Evolutionary conservation across 2,113 vertebrate genomes (phyloP), one percentile per base, ranked within the genome.

Genomic region (Peromyscus leucopus): DNA sequence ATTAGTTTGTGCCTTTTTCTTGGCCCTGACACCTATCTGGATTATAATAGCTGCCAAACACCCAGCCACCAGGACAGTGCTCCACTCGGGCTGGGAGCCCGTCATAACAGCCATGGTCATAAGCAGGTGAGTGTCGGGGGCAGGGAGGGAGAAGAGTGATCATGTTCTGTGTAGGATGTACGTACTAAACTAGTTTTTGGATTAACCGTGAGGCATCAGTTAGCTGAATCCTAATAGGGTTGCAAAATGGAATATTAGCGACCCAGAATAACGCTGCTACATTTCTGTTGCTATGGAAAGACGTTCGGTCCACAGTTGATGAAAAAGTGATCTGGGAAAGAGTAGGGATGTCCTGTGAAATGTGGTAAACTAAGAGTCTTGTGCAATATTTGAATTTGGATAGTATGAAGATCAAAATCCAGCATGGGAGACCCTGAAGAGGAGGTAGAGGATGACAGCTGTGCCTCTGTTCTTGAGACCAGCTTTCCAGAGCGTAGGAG

Each of bases 101-200:
- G 99, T 99, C 98, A 99, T 99, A 98, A 99, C 99, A n/a, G 99
- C 99, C 93, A 99, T 99, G 99, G 95, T 99, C 96, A 99, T 99
- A 97, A 99, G 99, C 99, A 99, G 99, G 99, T 99, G 65, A 93
- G 98, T 98, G 84, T 92, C 5, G 9, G 65, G 96, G 21, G 65
- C 6, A 79, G 51, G 7, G 39, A 36, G 10, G 79, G 4, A 12
- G 13, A 21, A 36, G n/a, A 39, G 1, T 1, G 0, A 5, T 7
- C 91, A 24, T 92, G 74, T 42, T 42, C 16, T 91, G 16, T 39
- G 51, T 91, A 8, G 79, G 31, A 0, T 88, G 16, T 78, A 16
- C 57, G 26, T 71, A 48, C 87, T 82, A 74, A 95, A 94, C 22
- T 39, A 76, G 0, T 86, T 1, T 36, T 51, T 89, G 76, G 80